Evolutionary conservation across 2,113 vertebrate species (phyloP).

Genomic region (Forbesichthys agassizii): DNA sequence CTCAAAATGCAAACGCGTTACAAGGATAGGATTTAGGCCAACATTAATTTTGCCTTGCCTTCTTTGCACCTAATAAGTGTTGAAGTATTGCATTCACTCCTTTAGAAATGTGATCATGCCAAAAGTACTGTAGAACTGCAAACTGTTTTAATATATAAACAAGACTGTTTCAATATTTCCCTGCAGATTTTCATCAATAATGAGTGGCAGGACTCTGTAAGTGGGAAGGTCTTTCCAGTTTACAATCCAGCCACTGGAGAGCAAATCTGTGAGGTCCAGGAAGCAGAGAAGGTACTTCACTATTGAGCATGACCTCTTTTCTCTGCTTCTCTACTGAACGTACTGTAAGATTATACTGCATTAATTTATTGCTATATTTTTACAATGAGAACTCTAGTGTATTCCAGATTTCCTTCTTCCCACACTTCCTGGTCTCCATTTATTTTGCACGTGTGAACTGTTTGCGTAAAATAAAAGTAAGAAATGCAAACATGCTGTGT

Average conservation of each 20-base stretch:
- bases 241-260: conserved; percentile 93
- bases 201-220: conserved; percentile 96
- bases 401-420: neutral
- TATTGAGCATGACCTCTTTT: neutral
- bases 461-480: conserved; percentile 37
- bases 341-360: neutral
- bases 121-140: neutral
- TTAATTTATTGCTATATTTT: neutral
- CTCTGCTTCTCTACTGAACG: neutral
- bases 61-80: too few species aligned
- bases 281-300: conserved; percentile 91
- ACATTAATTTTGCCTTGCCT: too few species aligned
- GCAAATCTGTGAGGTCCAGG: conserved; percentile 95
- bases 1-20: conserved; percentile 6
- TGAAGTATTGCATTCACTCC: neutral
- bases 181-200: conserved; percentile 97
- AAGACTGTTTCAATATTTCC: neutral
- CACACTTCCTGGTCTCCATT: conserved; percentile 8
- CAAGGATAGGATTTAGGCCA: too few species aligned
- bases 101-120: neutral
- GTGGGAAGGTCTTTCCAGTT: conserved; percentile 86
- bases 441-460: conserved; percentile 28
- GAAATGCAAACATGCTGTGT: conserved; percentile 15
- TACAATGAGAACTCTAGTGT: neutral
- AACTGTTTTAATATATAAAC: too few species aligned